Evolutionary conservation across 2,797 vertebrate species (phyloP), one percentile per base, ranked within the genome.

Genomic region (Poecile montanus): DNA sequence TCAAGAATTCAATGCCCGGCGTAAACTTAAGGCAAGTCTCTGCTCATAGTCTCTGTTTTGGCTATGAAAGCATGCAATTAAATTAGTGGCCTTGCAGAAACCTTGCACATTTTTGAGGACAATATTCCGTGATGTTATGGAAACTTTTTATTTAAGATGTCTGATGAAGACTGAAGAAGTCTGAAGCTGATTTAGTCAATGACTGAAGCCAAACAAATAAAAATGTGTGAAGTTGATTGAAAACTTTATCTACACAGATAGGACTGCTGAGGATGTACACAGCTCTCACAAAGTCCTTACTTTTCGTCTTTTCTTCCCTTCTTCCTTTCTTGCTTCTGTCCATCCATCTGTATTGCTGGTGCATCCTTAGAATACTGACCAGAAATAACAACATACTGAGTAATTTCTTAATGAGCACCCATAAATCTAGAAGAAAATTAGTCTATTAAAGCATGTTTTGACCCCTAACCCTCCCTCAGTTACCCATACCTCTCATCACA

Each of bases 1-100:
- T 63, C 98, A 98, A 91, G 98, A 99, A 95, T 99, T 99, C 97
- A 99, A 99, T 91, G 98, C 98, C 32, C 97, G 98, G 30, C 98
- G 98, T 96, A 99, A 99, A 97, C 98, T 99, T 68, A 99, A 99
- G 98, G 98, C 98, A 97, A 95, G 63, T 96, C 14, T 77, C 51
- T 70, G 48, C 11, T 65, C 11, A 30, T 22, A 67, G 38, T 79
- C 36, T 89, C 27, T 85, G 18, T 60, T 94, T 47, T 45, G 58
- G 51, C 58, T 82, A 16, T 58, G 53, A 88, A 92, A 85, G 12
- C 30, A 42, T 45, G 20, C n/a, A 58, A 17, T 58, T 85, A 50
- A 56, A 48, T 62, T 16, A 32, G 23, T 61, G 57, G 16, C 61
- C 47, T 42, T 58, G 29, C 18, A 71, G 51, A 83, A 93, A 66